Percentiles rank a stretch among this genome's conserved stretches.
These are phyloP conservation scores for Hemichromis elongatus DNA, from an alignment of 2,113 vertebrate genomes.

Conservation along the genomic window DNA sequence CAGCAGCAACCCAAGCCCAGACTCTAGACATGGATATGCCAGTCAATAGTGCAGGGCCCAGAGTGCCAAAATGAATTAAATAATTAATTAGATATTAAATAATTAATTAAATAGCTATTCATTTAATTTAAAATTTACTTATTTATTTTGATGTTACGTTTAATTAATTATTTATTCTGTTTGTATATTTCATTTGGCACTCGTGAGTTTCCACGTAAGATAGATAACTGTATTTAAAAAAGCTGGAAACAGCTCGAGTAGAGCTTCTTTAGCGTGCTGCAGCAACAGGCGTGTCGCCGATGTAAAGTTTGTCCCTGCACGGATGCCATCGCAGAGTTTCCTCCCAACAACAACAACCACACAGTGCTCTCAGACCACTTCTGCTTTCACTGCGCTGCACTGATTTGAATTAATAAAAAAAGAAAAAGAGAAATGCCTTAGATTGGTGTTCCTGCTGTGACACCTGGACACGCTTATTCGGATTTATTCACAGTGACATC, in stretches of 20 bases:
- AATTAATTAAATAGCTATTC: background rate
- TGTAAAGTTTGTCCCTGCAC: conserved; percentile 34
- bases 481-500: background rate
- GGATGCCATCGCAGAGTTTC: conserved; percentile 24
- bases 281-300: conserved; percentile 27
- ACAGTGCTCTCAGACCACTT: conserved; percentile 33
- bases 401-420: conserved; percentile 13
- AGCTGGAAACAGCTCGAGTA: background rate
- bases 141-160: background rate
- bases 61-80: background rate
- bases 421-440: too few relatives aligned
- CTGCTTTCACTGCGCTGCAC: conserved; percentile 22
- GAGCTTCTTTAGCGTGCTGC: background rate
- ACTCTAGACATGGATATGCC: background rate
- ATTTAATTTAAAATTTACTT: background rate
- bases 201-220: background rate
- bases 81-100: background rate
- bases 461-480: background rate
- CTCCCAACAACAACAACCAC: background rate
- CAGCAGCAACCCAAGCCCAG: background rate
- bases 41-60: background rate
- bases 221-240: background rate
- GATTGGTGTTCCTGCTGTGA: background rate
- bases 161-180: background rate
- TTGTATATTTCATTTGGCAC: background rate